A percentile compares a stretch with the other conserved stretches of the same genome.
Conservation (phyloP, 2,888 invertebrate species). For the Eupithecia abbreviata region DNA sequence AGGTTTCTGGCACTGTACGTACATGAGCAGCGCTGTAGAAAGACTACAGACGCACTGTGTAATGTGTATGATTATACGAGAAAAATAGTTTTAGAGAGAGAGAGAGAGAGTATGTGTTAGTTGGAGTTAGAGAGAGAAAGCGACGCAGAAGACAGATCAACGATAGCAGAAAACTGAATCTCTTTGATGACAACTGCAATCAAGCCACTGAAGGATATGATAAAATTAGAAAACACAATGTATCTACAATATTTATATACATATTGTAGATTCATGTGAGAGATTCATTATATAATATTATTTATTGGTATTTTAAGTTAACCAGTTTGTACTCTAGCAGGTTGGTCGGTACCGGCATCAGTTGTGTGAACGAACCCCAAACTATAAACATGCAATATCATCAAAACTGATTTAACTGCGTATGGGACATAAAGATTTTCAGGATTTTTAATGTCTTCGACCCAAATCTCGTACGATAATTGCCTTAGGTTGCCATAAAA, state of each 20-base stretch:
- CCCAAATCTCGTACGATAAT: conserved; percentile 30
- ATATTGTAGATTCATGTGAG: no score
- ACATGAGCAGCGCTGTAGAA: background rate
- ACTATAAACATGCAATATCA: conserved; percentile 75
- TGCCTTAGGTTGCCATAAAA: conserved; percentile 31
- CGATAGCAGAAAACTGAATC: background rate
- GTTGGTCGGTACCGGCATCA: background rate
- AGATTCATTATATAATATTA: no score
- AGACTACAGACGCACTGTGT: background rate
- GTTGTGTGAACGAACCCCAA: conserved; percentile 9
- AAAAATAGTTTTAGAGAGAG: background rate
- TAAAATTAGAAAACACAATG: background rate
- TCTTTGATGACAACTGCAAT: background rate
- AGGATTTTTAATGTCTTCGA: conserved; percentile 41
- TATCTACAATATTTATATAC: background rate
- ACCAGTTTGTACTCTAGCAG: background rate
- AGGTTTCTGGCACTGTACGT: background rate
- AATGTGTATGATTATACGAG: background rate
- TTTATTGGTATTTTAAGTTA: background rate
- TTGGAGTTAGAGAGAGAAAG: background rate
- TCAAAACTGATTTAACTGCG: conserved; percentile 57
- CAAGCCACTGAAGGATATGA: background rate
- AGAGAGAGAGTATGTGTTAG: no score
- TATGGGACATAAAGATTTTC: conserved; percentile 46
- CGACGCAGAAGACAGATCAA: background rate